Conservation (phyloP, 2,888 invertebrate genomes). For the Criorhina ranunculi region DNA sequence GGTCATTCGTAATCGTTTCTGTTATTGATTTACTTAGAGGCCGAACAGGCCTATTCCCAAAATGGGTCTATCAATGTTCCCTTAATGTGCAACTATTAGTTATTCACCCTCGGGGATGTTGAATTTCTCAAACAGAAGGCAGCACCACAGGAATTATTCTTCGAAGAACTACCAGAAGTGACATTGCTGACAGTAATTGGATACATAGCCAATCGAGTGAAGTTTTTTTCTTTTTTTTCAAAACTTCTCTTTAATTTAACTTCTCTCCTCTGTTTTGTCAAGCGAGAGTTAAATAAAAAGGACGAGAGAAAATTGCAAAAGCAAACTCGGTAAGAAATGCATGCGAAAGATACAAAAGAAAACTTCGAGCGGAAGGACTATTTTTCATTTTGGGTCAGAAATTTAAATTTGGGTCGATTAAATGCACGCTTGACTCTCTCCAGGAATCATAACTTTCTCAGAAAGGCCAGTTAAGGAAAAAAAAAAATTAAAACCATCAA, state of each 20-base stretch:
- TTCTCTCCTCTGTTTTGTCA: conserved; percentile 13
- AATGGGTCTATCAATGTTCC: conserved; percentile 32
- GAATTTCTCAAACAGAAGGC: not conserved
- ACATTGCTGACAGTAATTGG: conserved; percentile 28
- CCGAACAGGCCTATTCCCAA: conserved; percentile 1
- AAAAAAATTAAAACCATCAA: conserved; percentile 33
- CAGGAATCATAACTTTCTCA: conserved; percentile 48
- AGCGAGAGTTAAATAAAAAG: conserved; percentile 30
- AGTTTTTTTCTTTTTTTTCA: not conserved
- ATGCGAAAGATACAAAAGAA: conserved; percentile 36
- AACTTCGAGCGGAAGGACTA: conserved; percentile 47
- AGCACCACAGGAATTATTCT: not conserved
- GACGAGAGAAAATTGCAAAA: conserved; percentile 16
- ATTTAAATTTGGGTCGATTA: conserved; percentile 61
- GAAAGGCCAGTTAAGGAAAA: not conserved
- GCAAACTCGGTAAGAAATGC: conserved; percentile 32
- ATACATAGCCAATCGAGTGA: not conserved
- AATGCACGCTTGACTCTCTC: conserved; percentile 49
- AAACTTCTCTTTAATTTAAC: conserved; percentile 34
- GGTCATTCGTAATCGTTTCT: conserved; percentile 17
- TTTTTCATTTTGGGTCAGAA: conserved; percentile 26
- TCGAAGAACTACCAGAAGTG: not conserved
- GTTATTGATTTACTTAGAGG: conserved; percentile 33
- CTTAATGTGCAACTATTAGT: conserved; percentile 8
- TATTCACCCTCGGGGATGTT: conserved; percentile 26